Evolutionary conservation across 64 coral and sea anemone species (phyloP), one percentile per base, ranked within the genome.

Genomic region (Porites australiensis): DNA sequence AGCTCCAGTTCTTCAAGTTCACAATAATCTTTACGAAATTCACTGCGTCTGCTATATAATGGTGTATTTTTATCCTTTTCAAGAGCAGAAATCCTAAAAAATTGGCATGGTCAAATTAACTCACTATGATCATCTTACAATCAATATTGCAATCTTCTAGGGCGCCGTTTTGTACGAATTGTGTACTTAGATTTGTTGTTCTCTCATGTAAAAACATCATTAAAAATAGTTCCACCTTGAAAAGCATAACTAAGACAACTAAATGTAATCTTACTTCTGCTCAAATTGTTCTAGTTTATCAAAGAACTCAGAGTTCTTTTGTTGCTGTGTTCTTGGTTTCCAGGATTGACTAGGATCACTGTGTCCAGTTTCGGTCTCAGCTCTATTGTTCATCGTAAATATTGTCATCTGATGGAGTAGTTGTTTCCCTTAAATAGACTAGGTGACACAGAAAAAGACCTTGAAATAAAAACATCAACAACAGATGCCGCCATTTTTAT

Each of bases 21-120:
- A 88, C 88, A 94, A 79, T 95, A 96, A 70, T 96, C 98, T 74
- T 89, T 99, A 59, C 98, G 90, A 60, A 99, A 99, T 66, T 99
- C 98, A 94, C 98, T 99, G 72, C 89, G 83, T 47, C 89, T 88
- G 74, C 79, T 96, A 77, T 94, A 99, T 13, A 99, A 72, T 13
- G 90, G 52, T 50, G 62, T 62, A 88, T 96, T 99, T 14, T 89
- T 75, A 90, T 99, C 98, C 78, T 99, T 99, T 66, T 99, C 98
- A 66, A 96, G 70, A 73, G 70, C 78, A 86, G 77, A 83, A 77
- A 89, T 86, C 74, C 98, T 99, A 44, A 22, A 51, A 73, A 37
- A 37, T 37, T 37, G 27, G 27, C 27, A 37, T 37, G 27, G 27
- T 37, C 27, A 37, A 37, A n/a, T n/a, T n/a, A n/a, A 37, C 27